These are phyloP conservation scores for Enteromius thamalakanensis DNA, from an alignment of 2,797 vertebrate species.

Conservation along the genomic window DNA sequence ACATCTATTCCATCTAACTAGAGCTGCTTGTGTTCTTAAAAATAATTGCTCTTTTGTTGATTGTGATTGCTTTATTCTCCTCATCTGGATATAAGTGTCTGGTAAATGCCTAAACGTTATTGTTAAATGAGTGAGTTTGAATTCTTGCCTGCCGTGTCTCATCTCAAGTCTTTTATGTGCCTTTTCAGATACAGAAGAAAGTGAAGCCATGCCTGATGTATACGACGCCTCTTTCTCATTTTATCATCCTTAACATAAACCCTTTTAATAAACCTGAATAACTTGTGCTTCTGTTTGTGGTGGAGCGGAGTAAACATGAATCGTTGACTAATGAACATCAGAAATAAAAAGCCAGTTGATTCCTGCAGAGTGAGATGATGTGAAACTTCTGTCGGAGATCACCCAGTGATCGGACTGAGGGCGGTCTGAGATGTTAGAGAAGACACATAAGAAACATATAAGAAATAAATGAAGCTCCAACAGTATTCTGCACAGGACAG, in stretches of 20 bases:
- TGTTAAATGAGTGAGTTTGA: too few relatives aligned
- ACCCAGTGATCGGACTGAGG: neutral
- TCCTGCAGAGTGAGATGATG: neutral
- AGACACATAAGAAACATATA: too few relatives aligned
- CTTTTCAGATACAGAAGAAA: conserved; percentile 63
- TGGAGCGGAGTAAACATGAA: neutral
- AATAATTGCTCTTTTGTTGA: too few relatives aligned
- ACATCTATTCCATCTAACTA: too few relatives aligned
- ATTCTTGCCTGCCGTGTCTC: neutral
- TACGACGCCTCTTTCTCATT: neutral
- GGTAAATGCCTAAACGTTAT: too few relatives aligned
- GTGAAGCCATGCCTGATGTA: conserved; percentile 27
- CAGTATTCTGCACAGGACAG: neutral
- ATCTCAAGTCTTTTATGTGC: neutral
- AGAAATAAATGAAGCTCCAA: neutral
- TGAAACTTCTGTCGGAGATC: neutral
- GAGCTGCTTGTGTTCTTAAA: too few relatives aligned
- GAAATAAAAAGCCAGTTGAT: neutral
- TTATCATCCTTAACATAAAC: neutral
- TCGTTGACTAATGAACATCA: neutral
- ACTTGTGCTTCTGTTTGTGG: neutral
- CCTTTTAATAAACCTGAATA: conserved; percentile 7
- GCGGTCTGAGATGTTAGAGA: neutral
- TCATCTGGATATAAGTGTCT: too few relatives aligned
- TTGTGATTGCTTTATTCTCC: too few relatives aligned